A percentile compares a stretch with the other conserved stretches of the same genome.
Conservation (phyloP, 1,140 invertebrate genomes). For the Nebria ingens region DNA sequence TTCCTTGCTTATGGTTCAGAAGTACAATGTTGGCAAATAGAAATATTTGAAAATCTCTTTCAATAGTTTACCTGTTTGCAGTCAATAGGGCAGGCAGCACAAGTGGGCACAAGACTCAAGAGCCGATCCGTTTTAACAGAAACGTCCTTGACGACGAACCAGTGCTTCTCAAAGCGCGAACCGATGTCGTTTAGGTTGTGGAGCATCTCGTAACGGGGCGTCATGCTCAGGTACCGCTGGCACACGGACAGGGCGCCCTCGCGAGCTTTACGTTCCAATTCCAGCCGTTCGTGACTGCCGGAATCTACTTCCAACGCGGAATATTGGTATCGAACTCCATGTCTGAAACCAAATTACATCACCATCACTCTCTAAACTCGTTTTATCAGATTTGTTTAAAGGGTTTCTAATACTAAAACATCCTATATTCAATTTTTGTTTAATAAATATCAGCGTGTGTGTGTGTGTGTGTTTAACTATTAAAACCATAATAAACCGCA, state of each 20-base stretch:
- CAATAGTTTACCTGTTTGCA: conserved; percentile 28
- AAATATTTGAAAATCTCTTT: too few relatives aligned
- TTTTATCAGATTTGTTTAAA: too few relatives aligned
- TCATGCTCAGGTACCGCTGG: conserved; percentile 51
- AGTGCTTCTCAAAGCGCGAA: conserved; percentile 73
- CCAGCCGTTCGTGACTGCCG: conserved; percentile 47
- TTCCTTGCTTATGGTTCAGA: too few relatives aligned
- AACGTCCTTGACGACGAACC: conserved; percentile 77
- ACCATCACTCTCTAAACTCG: too few relatives aligned
- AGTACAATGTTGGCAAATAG: too few relatives aligned
- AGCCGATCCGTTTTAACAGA: conserved; percentile 72
- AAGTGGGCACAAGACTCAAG: conserved; percentile 62
- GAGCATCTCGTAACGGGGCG: conserved; percentile 59
- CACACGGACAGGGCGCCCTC: conserved; percentile 51
- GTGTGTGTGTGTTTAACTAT: too few relatives aligned
- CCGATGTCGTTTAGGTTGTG: conserved; percentile 71
- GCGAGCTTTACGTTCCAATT: conserved; percentile 49
- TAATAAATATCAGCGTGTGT: too few relatives aligned
- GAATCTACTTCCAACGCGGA: conserved; percentile 50
- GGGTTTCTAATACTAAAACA: too few relatives aligned
- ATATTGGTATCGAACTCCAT: conserved; percentile 52
- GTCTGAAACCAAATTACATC: conserved; percentile 33
- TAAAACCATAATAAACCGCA: too few relatives aligned
- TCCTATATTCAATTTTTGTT: too few relatives aligned
- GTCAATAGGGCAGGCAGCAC: conserved; percentile 43